A percentile compares a stretch with the other conserved stretches of the same genome.
These are phyloP conservation scores for Ataeniobius toweri DNA, from an alignment of 2,797 vertebrate species.

Conservation along the genomic window DNA sequence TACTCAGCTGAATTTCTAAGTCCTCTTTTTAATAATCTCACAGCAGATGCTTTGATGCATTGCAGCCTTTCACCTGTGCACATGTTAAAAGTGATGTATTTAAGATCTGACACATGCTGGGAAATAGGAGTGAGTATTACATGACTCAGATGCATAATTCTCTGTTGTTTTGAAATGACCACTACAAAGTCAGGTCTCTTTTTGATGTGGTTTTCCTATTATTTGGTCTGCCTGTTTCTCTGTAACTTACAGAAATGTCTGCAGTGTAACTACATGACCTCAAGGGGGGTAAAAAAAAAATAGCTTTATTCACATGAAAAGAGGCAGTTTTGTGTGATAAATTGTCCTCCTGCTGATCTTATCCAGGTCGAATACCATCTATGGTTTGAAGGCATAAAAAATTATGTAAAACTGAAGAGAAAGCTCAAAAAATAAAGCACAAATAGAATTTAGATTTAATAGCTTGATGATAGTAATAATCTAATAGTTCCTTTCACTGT, in stretches of 20 bases:
- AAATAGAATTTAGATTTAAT: neutral
- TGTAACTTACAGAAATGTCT: constrained; percentile 37
- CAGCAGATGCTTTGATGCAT: constrained; percentile 41
- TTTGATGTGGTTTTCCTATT: constrained; percentile 52
- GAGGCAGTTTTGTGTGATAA: neutral
- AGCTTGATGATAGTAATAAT: no score
- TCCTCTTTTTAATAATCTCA: constrained; percentile 17
- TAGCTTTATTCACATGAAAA: neutral
- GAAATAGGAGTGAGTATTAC: constrained; percentile 36
- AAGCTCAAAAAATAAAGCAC: neutral
- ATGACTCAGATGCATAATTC: constrained; percentile 61
- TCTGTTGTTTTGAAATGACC: constrained; percentile 42
- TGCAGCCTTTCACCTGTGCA: constrained; percentile 2
- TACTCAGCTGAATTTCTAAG: constrained; percentile 22
- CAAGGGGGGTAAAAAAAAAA: neutral
- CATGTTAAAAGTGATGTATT: constrained; percentile 23
- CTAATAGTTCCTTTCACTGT: no score
- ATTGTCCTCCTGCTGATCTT: neutral
- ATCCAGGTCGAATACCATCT: neutral
- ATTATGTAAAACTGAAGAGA: neutral
- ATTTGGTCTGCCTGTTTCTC: constrained; percentile 33
- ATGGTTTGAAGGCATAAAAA: neutral
- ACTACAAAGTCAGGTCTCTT: constrained; percentile 54
- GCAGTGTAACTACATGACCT: constrained; percentile 13
- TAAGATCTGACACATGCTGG: constrained; percentile 48